phyloP scores from a whole-genome alignment of 2,113 vertebrate genomes.

The Trachemys scripta region DNA sequence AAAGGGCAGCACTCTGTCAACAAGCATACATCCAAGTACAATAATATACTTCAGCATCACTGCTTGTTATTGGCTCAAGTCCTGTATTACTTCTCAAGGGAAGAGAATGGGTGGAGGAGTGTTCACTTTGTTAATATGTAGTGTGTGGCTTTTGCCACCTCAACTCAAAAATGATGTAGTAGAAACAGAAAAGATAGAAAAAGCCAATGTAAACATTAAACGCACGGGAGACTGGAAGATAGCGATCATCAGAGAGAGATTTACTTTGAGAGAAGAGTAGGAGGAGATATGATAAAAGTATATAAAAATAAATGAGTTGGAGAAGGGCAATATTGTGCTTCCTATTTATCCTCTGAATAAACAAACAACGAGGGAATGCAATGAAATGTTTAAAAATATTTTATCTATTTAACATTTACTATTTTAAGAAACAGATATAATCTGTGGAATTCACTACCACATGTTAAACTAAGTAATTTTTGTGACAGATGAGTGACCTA shows the following conservation, averaged over 20 bases:
- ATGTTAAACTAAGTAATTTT: neutral
- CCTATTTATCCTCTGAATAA: slow-evolving; percentile 20
- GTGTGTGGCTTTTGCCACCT: neutral
- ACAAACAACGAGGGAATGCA: neutral
- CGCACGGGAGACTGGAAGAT: neutral
- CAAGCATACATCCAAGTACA: neutral
- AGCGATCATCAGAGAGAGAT: neutral
- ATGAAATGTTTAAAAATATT: slow-evolving; percentile 22
- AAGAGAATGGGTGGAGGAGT: neutral
- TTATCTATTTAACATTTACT: slow-evolving; percentile 1
- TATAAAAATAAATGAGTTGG: neutral
- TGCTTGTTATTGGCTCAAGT: neutral
- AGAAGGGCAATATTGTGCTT: neutral
- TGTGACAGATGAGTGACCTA: neutral
- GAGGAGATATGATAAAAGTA: neutral
- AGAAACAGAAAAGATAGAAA: neutral
- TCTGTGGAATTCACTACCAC: neutral
- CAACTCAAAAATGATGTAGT: neutral
- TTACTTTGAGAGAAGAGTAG: slow-evolving; percentile 13
- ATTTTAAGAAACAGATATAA: neutral
- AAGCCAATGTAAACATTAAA: neutral
- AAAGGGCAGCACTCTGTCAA: neutral
- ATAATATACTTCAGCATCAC: neutral
- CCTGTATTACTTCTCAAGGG: neutral
- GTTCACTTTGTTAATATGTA: neutral